Evolutionary conservation across 2,888 invertebrate genomes (phyloP), one percentile per base, ranked within the genome.

Genomic region (Carcina quercana): DNA sequence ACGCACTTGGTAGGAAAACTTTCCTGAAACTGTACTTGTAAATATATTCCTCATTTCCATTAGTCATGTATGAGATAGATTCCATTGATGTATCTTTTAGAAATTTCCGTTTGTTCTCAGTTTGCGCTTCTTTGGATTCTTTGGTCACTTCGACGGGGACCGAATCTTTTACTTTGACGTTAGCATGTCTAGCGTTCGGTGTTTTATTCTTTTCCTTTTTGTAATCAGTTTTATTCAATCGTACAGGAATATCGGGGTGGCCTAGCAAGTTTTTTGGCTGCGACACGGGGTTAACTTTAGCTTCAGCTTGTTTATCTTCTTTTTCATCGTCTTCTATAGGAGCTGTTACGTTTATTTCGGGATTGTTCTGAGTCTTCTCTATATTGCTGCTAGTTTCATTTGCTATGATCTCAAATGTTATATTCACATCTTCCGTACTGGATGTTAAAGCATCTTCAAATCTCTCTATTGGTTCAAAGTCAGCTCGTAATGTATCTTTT

Each of bases 11-110:
- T 17, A 88, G 67, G 53, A 87, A 91, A 8, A 89, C 87, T 53
- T 86, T 86, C 6, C 91, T 80, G 31, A 90, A 90, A 50, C 85
- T 88, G 40, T 89, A 88, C 40, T 89, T 86, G 48, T 89, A 88
- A 28, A 89, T 86, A 28, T 88, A 78, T 32, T 86, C 86, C 33
- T 87, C 86, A 20, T 86, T 87, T 14, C 86, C 86, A 38, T 86
- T 86, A 12, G 66, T 80, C 14, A 76, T 54, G 4, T 54, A 65
- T 2, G 64, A 59, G 40, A 61, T 59, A 0, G 66, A 54, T 35
- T 68, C 66, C 5, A 37, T 39, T 2, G 50, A 46, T 14, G 8
- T 7, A 14, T 64, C 59, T 17, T 50, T 60, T 21, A 40, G 42
- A 29, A 48, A 47, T 33, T 56, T 65, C 3, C 42, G 53, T 46